Evolutionary conservation across 30 jellyfish, hydroid and myxozoan species (phyloP).

Genomic region (Hydractinia symbiolongicarpus): DNA sequence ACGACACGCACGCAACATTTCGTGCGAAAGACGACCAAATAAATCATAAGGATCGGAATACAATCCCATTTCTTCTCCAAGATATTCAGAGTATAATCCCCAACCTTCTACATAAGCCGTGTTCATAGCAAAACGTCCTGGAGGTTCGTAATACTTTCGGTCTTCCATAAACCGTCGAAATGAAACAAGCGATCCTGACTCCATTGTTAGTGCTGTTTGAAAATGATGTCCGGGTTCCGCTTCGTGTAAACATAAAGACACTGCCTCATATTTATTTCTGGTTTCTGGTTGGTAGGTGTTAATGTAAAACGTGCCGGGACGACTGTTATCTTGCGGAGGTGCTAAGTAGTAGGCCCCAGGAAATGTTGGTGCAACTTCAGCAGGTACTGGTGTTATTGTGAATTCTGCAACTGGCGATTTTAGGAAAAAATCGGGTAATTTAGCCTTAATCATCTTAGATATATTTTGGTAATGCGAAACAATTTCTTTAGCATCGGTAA

Average conservation of each 20-base stretch:
- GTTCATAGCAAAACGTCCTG: conserved; percentile 78
- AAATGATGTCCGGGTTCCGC: conserved; percentile 94
- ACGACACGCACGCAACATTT: conserved; percentile 88
- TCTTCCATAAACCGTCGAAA: conserved; percentile 79
- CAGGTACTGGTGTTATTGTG: conserved; percentile 63
- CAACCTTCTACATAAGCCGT: conserved; percentile 89
- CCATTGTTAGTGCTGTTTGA: conserved; percentile 64
- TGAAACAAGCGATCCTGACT: conserved; percentile 38
- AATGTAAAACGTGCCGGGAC: conserved; percentile 83
- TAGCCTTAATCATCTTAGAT: conserved; percentile 27
- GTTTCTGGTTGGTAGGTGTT: conserved; percentile 67
- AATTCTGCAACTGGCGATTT: conserved; percentile 37
- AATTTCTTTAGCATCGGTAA: conserved; percentile 50
- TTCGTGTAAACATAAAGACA: conserved; percentile 82
- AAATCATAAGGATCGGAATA: conserved; percentile 63
- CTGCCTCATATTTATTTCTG: conserved; percentile 55
- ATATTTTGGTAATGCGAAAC: conserved; percentile 41
- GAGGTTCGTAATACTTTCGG: conserved; percentile 59
- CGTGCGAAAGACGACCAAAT: conserved; percentile 85
- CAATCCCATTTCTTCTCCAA: conserved; percentile 80
- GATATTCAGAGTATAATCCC: conserved; percentile 89
- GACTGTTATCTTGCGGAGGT: conserved; percentile 71
- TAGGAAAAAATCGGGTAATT: conserved; percentile 36
- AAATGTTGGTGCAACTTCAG: conserved; percentile 64
- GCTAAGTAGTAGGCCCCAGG: conserved; percentile 91